Percentiles rank a stretch among this genome's conserved stretches.
phyloP scores from a whole-genome alignment of 2,113 vertebrate genomes.

The Mionectes macconnelli region DNA sequence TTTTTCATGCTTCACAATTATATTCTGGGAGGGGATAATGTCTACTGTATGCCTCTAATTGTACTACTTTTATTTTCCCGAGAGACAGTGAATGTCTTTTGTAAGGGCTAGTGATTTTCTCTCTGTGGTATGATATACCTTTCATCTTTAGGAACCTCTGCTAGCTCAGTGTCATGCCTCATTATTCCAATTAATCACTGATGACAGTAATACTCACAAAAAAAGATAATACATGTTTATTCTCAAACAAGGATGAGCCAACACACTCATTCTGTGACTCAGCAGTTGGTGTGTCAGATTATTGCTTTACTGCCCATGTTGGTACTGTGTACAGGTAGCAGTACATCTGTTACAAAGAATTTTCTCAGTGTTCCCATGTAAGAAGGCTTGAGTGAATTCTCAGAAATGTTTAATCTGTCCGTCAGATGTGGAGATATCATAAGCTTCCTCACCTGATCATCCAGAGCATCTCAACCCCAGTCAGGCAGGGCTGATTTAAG shows the following conservation, averaged over 20 bases:
- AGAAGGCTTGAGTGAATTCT: not conserved
- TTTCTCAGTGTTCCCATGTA: not conserved
- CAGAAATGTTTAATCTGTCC: constrained; percentile 2
- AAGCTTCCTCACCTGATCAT: not conserved
- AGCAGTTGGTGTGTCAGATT: not conserved
- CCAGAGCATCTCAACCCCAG: not conserved
- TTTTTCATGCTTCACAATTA: not conserved
- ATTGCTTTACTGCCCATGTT: not conserved
- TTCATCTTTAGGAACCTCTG: not conserved
- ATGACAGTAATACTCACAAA: not conserved
- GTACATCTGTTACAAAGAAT: not conserved
- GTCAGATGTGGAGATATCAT: not conserved
- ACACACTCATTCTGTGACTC: not conserved
- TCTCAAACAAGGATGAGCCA: not conserved
- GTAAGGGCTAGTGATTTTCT: not conserved
- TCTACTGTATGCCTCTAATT: not conserved
- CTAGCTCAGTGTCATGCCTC: not conserved
- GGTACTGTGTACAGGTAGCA: not conserved
- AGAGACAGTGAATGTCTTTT: not conserved
- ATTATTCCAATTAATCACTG: constrained; percentile 13
- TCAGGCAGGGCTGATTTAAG: not conserved
- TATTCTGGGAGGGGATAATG: not conserved
- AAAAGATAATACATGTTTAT: not conserved
- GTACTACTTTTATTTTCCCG: not conserved
- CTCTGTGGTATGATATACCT: not conserved